Evolutionary conservation across 2,888 invertebrate species (phyloP), one percentile per base, ranked within the genome.

Genomic region (Marasmarcha lunaedactyla): DNA sequence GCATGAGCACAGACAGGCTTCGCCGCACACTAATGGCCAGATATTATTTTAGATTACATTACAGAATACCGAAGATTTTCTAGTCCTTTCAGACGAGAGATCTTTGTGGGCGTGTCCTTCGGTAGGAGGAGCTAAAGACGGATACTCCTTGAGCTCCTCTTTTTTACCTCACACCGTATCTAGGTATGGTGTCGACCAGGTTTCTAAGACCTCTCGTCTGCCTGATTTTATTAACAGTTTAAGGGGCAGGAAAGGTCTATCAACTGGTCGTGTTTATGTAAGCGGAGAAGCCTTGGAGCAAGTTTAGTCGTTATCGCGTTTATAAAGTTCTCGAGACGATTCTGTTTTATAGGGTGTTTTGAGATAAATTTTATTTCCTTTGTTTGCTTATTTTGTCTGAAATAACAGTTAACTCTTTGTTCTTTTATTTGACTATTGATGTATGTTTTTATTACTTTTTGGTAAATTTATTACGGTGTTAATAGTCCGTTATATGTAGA

Each of bases 291-390:
- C 77, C 76, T 59, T 54, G 52, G 74, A 68, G 71, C 76, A 83
- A 83, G 78, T 83, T 83, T 52, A 58, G 78, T 67, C 78, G 81
- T 83, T 83, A 83, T 81, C 83, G 72, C 78, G 69, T 73, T 81
- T 81, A 79, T 79, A 81, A 83, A 83, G 71, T 81, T 78, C 69
- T 69, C 67, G 74, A 74, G 77, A 77, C 77, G 67, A 72, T 78
- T 78, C 66, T 68, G 55, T 74, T 81, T 83, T 81, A 83, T 81
- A 66, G 79, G 81, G 83, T 81, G 83, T 81, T 81, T 79, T 77
- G 64, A 77, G 77, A 79, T 79, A 78, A 68, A 71, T 67, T 76
- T 78, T 76, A 77, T 79, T 71, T 69, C 64, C 67, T 71, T 73
- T 71, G 71, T 74, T 63, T 74, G 49, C 58, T 61, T 66, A 51